Conservation (phyloP, 2,113 vertebrate species). For the Accipiter virgatus region DNA sequence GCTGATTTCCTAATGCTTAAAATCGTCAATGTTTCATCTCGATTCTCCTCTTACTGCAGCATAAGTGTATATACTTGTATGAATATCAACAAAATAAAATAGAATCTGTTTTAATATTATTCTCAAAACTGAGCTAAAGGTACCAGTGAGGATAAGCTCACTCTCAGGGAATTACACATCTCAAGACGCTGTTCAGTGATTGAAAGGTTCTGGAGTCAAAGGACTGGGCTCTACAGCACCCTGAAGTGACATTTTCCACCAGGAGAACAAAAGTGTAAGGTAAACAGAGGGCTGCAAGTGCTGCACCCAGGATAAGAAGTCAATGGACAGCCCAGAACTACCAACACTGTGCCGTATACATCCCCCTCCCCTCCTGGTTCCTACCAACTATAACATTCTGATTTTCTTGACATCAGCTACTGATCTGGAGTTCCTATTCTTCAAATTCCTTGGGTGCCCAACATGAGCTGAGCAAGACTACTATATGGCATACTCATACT, state of each 20-base stretch:
- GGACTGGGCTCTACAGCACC: not conserved
- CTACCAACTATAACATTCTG: not conserved
- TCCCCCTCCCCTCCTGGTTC: not conserved
- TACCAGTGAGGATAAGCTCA: not conserved
- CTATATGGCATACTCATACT: not conserved
- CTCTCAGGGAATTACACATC: not conserved
- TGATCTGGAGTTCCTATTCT: not conserved
- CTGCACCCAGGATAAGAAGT: not conserved
- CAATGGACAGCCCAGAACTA: not conserved
- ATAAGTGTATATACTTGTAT: not conserved
- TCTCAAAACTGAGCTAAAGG: not conserved
- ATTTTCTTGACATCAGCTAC: not conserved
- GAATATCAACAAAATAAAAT: not conserved
- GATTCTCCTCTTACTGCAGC: not conserved
- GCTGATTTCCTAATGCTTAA: not conserved
- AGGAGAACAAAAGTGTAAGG: not conserved
- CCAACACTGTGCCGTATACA: rapidly evolving
- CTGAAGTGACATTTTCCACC: not conserved
- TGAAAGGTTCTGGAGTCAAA: not conserved
- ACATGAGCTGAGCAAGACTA: not conserved
- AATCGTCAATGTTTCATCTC: not conserved
- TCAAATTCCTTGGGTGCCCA: not conserved
- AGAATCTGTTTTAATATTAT: not conserved
- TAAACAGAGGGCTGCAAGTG: not conserved
- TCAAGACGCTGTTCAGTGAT: not conserved